phyloP scores from a whole-genome alignment of 1,140 invertebrate genomes.

The Lordiphosa collinella region DNA sequence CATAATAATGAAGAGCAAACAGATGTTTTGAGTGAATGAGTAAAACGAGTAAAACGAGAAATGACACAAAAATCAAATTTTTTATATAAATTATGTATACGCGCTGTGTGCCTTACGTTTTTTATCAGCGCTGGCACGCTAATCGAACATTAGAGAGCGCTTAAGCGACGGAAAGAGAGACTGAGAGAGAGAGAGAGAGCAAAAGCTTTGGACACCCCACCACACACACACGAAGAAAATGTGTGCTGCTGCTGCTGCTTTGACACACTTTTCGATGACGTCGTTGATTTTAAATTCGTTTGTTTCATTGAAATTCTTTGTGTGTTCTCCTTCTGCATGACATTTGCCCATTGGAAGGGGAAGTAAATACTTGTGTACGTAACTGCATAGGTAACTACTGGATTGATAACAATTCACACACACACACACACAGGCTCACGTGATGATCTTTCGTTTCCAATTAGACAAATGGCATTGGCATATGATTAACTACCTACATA shows the following conservation, averaged over 20 bases:
- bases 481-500: conserved; percentile 11
- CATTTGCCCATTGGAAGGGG: conserved; percentile 58
- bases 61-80: conserved; percentile 10
- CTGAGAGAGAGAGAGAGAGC: conserved; percentile 16
- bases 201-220: conserved; percentile 53
- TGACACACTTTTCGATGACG: conserved; percentile 79
- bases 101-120: conserved; percentile 61
- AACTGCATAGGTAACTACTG: not conserved
- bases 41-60: conserved; percentile 62
- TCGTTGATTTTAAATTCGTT: conserved; percentile 75
- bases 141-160: conserved; percentile 14
- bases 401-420: conserved; percentile 5
- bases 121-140: conserved; percentile 45
- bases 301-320: conserved; percentile 42
- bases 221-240: conserved; percentile 2
- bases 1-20: conserved; percentile 52
- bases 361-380: not conserved
- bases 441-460: conserved; percentile 24
- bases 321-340: conserved; percentile 38
- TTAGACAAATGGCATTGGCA: conserved; percentile 33
- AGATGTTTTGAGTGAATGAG: not conserved
- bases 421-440: conserved; percentile 12
- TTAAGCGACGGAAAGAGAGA: too few relatives aligned
- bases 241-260: conserved; percentile 53
- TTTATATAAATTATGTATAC: conserved; percentile 67